phyloP scores from a whole-genome alignment of 2,113 vertebrate genomes.

The Crotalus helleri region DNA sequence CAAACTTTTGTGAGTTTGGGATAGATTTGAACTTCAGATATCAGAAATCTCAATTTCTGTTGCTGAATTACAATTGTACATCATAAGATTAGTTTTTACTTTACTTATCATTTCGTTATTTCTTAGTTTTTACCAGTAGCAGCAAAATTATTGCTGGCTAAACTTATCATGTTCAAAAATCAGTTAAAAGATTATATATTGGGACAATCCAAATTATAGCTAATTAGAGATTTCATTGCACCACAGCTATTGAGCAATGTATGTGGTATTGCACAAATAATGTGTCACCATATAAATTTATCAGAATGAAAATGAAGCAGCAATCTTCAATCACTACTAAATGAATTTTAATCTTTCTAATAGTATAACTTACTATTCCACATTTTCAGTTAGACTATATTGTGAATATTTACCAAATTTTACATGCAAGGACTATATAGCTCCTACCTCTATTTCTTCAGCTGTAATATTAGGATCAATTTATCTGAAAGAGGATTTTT shows the following conservation, averaged over 20 bases:
- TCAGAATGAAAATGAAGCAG: neutral
- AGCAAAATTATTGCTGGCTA: neutral
- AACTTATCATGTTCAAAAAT: neutral
- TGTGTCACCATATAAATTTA: neutral
- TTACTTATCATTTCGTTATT: neutral
- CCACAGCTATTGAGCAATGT: neutral
- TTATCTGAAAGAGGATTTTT: neutral
- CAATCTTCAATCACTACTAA: neutral
- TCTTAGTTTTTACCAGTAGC: neutral
- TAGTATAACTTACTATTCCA: neutral
- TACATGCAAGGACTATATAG: constrained; percentile 45
- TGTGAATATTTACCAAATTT: neutral
- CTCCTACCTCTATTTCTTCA: constrained; percentile 43
- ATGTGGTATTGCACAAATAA: neutral
- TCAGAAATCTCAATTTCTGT: neutral
- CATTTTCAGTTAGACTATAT: neutral
- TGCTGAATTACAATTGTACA: neutral
- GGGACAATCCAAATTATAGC: neutral
- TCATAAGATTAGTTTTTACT: neutral
- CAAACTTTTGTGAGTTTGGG: neutral
- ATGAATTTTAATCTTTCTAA: neutral
- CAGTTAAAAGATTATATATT: neutral
- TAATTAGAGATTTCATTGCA: neutral
- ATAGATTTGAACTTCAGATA: neutral
- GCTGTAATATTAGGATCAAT: neutral